phyloP scores from a whole-genome alignment of 2,797 vertebrate species.

The Lagorchestes hirsutus region DNA sequence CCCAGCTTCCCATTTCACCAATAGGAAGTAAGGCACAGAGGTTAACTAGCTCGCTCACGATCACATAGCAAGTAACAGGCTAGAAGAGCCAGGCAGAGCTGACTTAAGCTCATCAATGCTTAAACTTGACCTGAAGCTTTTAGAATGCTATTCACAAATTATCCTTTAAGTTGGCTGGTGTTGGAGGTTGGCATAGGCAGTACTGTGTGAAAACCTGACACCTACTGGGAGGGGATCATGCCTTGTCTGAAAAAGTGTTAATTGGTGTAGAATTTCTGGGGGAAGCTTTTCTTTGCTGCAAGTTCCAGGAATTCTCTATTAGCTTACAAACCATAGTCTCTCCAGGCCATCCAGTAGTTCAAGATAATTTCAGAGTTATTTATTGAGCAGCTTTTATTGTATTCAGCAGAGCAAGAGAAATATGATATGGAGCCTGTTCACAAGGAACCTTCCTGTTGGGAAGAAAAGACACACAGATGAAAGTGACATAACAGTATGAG shows the following conservation, averaged over 20 bases:
- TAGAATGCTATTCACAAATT: constrained; percentile 67
- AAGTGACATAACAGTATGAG: not conserved
- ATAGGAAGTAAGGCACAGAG: not conserved
- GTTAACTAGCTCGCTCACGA: not conserved
- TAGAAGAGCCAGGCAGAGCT: not conserved
- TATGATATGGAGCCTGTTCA: not conserved
- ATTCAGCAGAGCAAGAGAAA: not conserved
- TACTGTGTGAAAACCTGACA: constrained; percentile 66
- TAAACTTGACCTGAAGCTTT: constrained; percentile 62
- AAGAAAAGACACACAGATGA: not conserved
- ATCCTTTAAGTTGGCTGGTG: constrained; percentile 72
- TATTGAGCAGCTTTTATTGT: constrained; percentile 34
- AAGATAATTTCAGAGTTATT: not conserved
- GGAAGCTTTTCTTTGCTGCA: constrained; percentile 70
- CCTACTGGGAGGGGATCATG: constrained; percentile 55
- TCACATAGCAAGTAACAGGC: not conserved
- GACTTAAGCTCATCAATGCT: constrained; percentile 34
- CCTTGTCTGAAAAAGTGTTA: constrained; percentile 67
- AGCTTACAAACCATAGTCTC: constrained; percentile 37
- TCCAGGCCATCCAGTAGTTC: not conserved
- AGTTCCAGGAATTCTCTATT: constrained; percentile 55
- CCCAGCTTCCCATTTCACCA: not conserved
- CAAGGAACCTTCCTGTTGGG: not conserved
- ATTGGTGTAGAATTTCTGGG: constrained; percentile 73
- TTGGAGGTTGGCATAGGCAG: constrained; percentile 52